Evolutionary conservation across 2,888 invertebrate genomes (phyloP), one percentile per base, ranked within the genome.

Genomic region (Andrena fulva): DNA sequence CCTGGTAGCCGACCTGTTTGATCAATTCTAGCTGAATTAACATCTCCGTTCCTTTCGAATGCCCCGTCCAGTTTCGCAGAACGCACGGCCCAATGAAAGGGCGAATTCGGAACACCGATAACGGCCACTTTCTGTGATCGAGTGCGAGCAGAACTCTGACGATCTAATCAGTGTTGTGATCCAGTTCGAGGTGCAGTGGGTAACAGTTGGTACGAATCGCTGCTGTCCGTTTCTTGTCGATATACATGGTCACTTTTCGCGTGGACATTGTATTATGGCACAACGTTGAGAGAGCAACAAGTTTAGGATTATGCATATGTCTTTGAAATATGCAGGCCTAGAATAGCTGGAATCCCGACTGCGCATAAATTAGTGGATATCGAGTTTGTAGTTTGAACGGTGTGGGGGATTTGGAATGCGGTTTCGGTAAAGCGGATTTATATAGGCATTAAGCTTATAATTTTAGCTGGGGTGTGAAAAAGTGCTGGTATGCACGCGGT

Each of bases 11-110:
- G 67, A 63, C 50, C 68, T 12, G 81, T 74, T 81, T 73, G 68
- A 81, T 81, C 81, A 42, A 73, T 74, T 69, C 74, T 68, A 80
- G 27, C 52, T 35, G 68, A 80, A 80, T 74, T 69, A 69, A 69
- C 81, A 60, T 79, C 71, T 71, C 56, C 56, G 62, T 60, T 68
- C n/a, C 68, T 52, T 67, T 70, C 54, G 66, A 16, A 27, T 16
- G 60, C 7, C 42, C 24, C 54, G 24, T 56, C n/a, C 29, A 20
- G 60, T 60, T 52, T 12, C 62, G 24, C 7, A 8, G 52, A 50
- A 16, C 27, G 10, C 16, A 16, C 16, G 29, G 5, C 12, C 27
- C n/a, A 35, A 73, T 24, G 50, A 71, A 66, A 69, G 54, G 56
- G 48, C 50, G 35, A 71, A 71, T 67, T 63, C 35, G 20, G 66